phyloP scores from a whole-genome alignment of 2,888 invertebrate genomes.

The Phania funesta region DNA sequence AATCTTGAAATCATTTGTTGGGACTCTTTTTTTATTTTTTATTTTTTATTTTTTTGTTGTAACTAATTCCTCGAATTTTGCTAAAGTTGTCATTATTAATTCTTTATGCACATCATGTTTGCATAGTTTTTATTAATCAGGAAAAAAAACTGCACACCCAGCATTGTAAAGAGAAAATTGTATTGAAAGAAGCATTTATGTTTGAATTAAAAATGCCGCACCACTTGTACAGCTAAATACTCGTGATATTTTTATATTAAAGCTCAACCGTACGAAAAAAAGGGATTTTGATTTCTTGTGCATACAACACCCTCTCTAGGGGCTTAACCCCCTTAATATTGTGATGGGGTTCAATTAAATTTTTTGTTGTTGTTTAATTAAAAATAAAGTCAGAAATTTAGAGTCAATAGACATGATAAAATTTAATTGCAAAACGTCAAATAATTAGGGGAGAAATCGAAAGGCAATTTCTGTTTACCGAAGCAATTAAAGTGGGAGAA shows the following conservation, averaged over 20 bases:
- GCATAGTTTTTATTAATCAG: constrained; percentile 8
- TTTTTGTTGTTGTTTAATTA: constrained; percentile 43
- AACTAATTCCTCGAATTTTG: constrained; percentile 49
- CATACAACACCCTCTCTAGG: not conserved
- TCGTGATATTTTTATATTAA: constrained; percentile 7
- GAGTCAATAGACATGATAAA: constrained; percentile 37
- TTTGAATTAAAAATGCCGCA: constrained; percentile 61
- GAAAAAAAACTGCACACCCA: constrained; percentile 6
- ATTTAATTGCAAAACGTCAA: constrained; percentile 20
- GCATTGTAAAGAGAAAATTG: constrained; percentile 8
- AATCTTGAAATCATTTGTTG: not conserved
- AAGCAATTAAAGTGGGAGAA: not conserved
- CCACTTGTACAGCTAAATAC: constrained; percentile 38
- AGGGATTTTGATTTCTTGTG: constrained; percentile 11
- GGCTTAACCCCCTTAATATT: not conserved
- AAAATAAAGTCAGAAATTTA: constrained; percentile 47
- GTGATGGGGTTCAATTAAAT: constrained; percentile 51
- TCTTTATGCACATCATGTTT: constrained; percentile 57
- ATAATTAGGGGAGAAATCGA: not conserved
- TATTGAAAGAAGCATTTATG: constrained; percentile 28
- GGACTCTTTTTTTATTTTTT: not conserved
- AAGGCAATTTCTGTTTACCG: constrained; percentile 4
- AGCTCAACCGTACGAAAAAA: constrained; percentile 2
- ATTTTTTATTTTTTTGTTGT: not conserved
- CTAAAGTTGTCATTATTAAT: constrained; percentile 30